Conservation (phyloP, 1,140 invertebrate species). For the Drosophila persimilis region DNA sequence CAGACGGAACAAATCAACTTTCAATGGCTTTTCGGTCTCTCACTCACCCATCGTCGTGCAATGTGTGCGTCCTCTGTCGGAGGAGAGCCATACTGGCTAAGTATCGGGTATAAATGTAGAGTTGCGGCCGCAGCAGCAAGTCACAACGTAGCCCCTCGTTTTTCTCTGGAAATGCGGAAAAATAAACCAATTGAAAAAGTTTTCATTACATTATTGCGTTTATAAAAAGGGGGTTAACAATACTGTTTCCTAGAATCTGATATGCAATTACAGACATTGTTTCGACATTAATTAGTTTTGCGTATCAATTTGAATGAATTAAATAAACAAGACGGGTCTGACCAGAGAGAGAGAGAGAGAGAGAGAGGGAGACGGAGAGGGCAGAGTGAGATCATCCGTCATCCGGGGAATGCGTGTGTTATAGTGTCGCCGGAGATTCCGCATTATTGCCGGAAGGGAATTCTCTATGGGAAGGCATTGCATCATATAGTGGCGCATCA, state of each 20-base stretch:
- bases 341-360: neutral
- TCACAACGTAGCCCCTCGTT: no score
- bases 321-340: neutral
- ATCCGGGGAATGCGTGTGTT: neutral
- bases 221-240: conserved; percentile 10
- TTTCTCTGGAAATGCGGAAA: conserved; percentile 10
- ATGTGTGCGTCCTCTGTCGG: no score
- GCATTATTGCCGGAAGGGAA: conserved; percentile 40
- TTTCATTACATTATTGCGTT: neutral
- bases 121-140: no score
- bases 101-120: no score
- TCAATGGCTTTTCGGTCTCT: no score
- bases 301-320: conserved; percentile 5
- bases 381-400: conserved; percentile 14
- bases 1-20: no score
- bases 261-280: conserved; percentile 14
- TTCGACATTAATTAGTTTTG: conserved; percentile 14
- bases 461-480: conserved; percentile 30
- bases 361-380: no score
- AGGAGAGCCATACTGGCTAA: no score
- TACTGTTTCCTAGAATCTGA: conserved; percentile 29
- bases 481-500: conserved; percentile 16
- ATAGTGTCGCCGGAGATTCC: conserved; percentile 2
- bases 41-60: no score
- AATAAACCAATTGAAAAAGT: conserved; percentile 43